A percentile compares a stretch with the other conserved stretches of the same genome.
phyloP scores from a whole-genome alignment of 2,888 invertebrate genomes.

The Caenorhabditis virilis region DNA sequence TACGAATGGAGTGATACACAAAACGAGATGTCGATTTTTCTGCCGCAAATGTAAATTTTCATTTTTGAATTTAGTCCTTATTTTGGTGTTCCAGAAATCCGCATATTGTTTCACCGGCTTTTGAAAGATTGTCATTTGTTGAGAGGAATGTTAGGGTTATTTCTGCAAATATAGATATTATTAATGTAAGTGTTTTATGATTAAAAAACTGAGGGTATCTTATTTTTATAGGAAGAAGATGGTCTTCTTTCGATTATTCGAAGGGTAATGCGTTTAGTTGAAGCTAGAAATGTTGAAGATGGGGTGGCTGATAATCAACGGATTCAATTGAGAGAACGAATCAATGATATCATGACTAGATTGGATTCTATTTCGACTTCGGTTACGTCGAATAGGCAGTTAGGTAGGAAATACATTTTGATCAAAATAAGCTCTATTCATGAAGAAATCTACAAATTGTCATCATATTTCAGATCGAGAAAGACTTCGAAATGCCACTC shows the following conservation, averaged over 20 bases:
- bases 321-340: not conserved
- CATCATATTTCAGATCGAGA: not conserved
- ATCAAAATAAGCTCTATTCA: not conserved
- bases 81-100: conserved; percentile 13
- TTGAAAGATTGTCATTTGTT: conserved; percentile 18
- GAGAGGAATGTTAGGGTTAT: not conserved
- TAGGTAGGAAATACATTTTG: not conserved
- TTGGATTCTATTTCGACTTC: not conserved
- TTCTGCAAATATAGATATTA: not conserved
- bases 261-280: conserved; percentile 8
- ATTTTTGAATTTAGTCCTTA: conserved; percentile 3
- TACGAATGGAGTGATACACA: conserved; percentile 5
- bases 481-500: not conserved
- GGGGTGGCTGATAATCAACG: not conserved
- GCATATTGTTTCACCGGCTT: conserved; percentile 28
- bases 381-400: not conserved
- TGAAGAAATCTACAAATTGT: not conserved
- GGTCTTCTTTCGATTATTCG: conserved; percentile 6
- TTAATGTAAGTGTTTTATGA: not conserved
- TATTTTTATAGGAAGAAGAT: conserved; percentile 4
- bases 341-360: conserved; percentile 6
- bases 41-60: not conserved
- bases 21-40: not conserved
- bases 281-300: not conserved
- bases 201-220: not conserved